These are phyloP conservation scores for Luperina testacea DNA, from an alignment of 2,888 invertebrate genomes.

Conservation along the genomic window DNA sequence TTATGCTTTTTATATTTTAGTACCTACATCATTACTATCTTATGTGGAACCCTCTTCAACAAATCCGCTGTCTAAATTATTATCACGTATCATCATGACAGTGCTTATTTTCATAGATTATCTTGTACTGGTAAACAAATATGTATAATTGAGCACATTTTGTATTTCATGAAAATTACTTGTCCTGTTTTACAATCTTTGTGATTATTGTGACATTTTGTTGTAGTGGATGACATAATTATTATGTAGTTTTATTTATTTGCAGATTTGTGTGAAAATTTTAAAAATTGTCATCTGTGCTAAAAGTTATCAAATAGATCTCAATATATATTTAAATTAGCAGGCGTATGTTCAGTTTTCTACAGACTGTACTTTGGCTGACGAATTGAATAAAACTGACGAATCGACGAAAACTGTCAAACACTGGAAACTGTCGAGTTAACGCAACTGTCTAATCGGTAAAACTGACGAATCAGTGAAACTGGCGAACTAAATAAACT, in stretches of 20 bases:
- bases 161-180: conserved; percentile 2
- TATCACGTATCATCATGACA: conserved; percentile 26
- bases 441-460: no score
- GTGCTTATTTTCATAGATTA: conserved; percentile 31
- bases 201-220: conserved; percentile 17
- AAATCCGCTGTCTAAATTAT: conserved; percentile 17
- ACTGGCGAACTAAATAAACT: no score
- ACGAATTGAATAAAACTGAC: no score
- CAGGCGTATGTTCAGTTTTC: no score
- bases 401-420: no score
- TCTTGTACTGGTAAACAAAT: conserved; percentile 33
- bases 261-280: neutral
- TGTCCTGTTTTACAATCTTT: conserved; percentile 14
- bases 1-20: neutral
- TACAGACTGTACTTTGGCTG: no score
- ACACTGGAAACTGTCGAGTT: no score
- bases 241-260: neutral
- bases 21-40: conserved; percentile 15
- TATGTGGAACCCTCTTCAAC: conserved; percentile 19
- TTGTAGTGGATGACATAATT: neutral
- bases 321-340: no score
- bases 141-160: conserved; percentile 17
- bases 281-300: no score
- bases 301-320: no score
- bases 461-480: no score